These are phyloP conservation scores for Notodonta dromedarius DNA, from an alignment of 2,888 invertebrate genomes.

Conservation along the genomic window DNA sequence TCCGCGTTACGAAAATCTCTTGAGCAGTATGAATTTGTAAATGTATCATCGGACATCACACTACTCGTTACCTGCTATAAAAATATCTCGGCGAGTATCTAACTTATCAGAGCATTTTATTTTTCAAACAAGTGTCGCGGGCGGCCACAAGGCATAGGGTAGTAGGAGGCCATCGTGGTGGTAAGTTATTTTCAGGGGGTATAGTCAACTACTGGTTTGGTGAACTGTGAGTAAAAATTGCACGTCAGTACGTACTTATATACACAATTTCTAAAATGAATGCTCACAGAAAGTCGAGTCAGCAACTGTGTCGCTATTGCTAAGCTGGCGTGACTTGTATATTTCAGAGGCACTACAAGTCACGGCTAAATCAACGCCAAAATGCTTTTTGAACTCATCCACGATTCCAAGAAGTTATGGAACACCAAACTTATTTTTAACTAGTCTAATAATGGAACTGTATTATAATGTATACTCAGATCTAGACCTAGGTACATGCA, in stretches of 20 bases:
- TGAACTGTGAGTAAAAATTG: neutral
- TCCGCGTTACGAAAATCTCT: slow-evolving; percentile 9
- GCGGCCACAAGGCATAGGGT: no score
- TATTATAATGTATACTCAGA: no score
- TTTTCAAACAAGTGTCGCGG: neutral
- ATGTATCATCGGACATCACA: slow-evolving; percentile 15
- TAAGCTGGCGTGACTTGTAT: neutral
- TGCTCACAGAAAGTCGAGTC: neutral
- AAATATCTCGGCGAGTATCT: slow-evolving; percentile 13
- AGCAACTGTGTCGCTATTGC: neutral
- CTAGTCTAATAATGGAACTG: no score
- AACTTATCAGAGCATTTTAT: neutral
- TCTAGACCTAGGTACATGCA: no score
- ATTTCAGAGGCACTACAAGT: neutral
- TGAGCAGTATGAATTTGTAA: slow-evolving; percentile 11
- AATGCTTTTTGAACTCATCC: neutral
- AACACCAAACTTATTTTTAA: neutral
- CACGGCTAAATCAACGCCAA: neutral
- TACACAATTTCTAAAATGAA: neutral
- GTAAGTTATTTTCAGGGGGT: neutral
- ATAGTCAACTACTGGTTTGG: neutral
- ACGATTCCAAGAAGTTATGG: neutral
- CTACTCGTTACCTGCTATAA: slow-evolving; percentile 9
- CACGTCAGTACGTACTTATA: neutral
- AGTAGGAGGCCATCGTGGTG: neutral